These are phyloP conservation scores for Holacanthella duospinosa DNA, from an alignment of 2,888 invertebrate species.

Conservation along the genomic window DNA sequence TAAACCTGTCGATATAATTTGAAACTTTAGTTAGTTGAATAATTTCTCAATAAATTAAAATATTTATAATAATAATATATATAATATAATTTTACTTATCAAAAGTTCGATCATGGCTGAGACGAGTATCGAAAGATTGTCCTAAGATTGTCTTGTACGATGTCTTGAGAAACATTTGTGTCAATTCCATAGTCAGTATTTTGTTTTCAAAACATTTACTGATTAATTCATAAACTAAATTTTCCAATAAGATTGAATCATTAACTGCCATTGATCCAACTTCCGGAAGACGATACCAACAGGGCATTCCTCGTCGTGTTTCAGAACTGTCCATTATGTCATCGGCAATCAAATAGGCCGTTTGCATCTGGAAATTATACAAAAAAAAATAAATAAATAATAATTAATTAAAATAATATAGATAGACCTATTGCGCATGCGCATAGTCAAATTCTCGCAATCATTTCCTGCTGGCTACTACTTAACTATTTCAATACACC, in stretches of 20 bases:
- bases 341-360: slow-evolving; percentile 70
- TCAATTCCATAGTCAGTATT: slow-evolving; percentile 61
- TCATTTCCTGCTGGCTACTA: too few relatives aligned
- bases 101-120: background rate
- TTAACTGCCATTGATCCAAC: slow-evolving; percentile 68
- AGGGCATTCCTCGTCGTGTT: slow-evolving; percentile 71
- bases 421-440: too few relatives aligned
- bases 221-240: slow-evolving; percentile 63
- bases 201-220: slow-evolving; percentile 62
- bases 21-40: background rate
- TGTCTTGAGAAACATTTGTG: slow-evolving; percentile 76
- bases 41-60: background rate
- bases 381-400: too few relatives aligned
- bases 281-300: slow-evolving; percentile 59
- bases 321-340: slow-evolving; percentile 82
- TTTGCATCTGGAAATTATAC: slow-evolving; percentile 48
- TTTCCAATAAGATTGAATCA: slow-evolving; percentile 69
- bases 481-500: slow-evolving; percentile 2
- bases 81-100: background rate
- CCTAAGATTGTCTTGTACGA: slow-evolving; percentile 12
- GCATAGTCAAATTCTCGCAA: too few relatives aligned
- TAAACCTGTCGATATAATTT: slow-evolving; percentile 48
- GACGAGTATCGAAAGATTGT: slow-evolving; percentile 11
- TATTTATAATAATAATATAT: background rate
- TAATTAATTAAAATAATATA: too few relatives aligned